Base-by-base conservation (phyloP, 2,113 vertebrate species). In the Prionailurus viverrinus region DNA sequence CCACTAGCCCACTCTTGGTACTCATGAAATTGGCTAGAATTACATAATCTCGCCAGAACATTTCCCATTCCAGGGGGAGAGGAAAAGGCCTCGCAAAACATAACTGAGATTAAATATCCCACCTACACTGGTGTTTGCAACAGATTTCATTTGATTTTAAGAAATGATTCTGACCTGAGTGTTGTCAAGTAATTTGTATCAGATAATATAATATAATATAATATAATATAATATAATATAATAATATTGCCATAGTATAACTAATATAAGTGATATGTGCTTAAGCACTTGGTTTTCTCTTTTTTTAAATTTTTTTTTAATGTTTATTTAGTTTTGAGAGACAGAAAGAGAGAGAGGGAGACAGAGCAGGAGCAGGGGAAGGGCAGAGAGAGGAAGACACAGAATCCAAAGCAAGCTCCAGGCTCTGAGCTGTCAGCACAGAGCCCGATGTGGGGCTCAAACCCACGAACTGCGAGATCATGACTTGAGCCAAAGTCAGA, bases 141-240 rank as follows among this genome's bases (percentile, higher is more conserved):
- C 61, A 29, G 25, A 87, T 80, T 92, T 89, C n/a, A 87, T 95
- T 86, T 76, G 8, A 91, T 91, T 94, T 92, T 23, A 95, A 93
- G 4, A 91, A 79, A 71, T 65, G 27, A 85, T 74, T 88, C 48
- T 95, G 5, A 93, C 63, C 86, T 92, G 48, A 33, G 15, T 91
- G 33, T 41, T 90, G 7, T 55, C 39, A 91, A 48, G 10, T 76
- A 95, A 82, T 89, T 91, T 9, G 16, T 66, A 71, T 53, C 48
- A 58, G 33, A 85, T 61, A 88, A 55, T 41, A 82, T 48, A 48
- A 76, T 48, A 78, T 9, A 51, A 31, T 31, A 78, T 66, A 80
- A 55, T 41, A 82, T 45, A 39, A 74, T 33, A 78, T 29, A 3
- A 41, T 76, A 76, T 45, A 39, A 83, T 55, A 53, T 33, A 25